Evolutionary conservation across 53 echinoderm and acorn worm species (phyloP), one percentile per base, ranked within the genome.

Genomic region (Temnopleurus reevesii): DNA sequence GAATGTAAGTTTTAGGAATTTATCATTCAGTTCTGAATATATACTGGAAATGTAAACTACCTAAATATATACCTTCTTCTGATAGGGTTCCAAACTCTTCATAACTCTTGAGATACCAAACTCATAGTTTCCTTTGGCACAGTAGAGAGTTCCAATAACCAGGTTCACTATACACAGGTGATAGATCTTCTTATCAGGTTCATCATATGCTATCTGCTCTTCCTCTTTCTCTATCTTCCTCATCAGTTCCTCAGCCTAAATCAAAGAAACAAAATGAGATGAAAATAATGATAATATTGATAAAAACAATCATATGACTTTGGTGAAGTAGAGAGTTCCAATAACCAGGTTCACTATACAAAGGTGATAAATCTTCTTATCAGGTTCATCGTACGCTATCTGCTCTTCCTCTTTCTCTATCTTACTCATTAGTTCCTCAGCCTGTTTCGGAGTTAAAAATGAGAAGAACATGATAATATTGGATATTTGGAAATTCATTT

Each of bases 201-300:
- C 99, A 59, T 96, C 98, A n/a, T 96, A 96, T 0, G 96, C 96
- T 33, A 99, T 91, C 86, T 99, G 99, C 49, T 99, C 99, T 59
- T 99, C 99, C 49, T 99, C 99, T 33, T 99, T 99, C 90, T 99
- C 99, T n/a, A 99, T 99, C 91, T 99, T 99, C 6, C 99, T 81
- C 99, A 99, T 99, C 89, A 99, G 76, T 61, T 99, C 99, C 76
- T 98, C 99, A 1, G 99, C 99, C 96, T 97, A 63, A 29, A 34
- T 5, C 15, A 47, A 4, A 35, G 38, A n/a, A 36, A n/a, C 0
- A 89, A 63, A 65, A 38, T 45, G 54, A 4, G 27, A 15, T 80
- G 7, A 45, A 25, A 13, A 18, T 77, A 28, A 80, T 28, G 19
- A 21, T 19, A 77, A 15, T 4, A 25, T 23, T 2, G 24, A 77